A percentile compares a stretch with the other conserved stretches of the same genome.
Conservation (phyloP, 2,113 vertebrate genomes). For the Henicopernis longicauda region DNA sequence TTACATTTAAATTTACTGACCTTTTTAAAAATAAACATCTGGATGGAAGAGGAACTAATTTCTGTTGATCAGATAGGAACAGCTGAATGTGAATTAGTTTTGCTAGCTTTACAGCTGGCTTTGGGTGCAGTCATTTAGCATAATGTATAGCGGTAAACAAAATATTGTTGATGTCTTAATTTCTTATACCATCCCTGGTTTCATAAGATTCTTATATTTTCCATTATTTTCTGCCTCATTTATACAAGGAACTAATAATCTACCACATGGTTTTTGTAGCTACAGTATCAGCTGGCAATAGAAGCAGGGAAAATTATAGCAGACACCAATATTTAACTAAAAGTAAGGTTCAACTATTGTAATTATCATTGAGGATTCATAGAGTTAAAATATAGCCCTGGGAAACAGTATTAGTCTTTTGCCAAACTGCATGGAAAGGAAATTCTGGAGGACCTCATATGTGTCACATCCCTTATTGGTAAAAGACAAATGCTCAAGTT, state of each 20-base stretch:
- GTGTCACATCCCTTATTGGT: not conserved
- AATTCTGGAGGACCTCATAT: not conserved
- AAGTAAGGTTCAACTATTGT: not conserved
- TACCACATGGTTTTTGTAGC: not conserved
- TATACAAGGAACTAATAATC: not conserved
- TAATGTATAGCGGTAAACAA: not conserved
- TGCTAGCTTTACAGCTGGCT: not conserved
- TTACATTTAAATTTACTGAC: not conserved
- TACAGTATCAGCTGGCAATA: not conserved
- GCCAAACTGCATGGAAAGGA: not conserved
- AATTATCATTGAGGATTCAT: not conserved
- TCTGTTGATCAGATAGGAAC: not conserved
- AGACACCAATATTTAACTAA: not conserved
- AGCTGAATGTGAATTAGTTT: not conserved
- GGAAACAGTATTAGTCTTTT: not conserved
- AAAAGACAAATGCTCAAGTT: not conserved
- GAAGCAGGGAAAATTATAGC: not conserved
- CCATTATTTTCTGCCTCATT: not conserved
- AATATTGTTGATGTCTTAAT: not conserved
- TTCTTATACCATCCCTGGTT: not conserved
- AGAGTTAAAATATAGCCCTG: not conserved
- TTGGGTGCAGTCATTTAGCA: not conserved
- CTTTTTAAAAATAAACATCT: not conserved
- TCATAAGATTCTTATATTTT: not conserved
- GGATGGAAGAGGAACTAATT: not conserved